Conservation (phyloP, 2,888 invertebrate genomes). For the Drosophila prostipennis region DNA sequence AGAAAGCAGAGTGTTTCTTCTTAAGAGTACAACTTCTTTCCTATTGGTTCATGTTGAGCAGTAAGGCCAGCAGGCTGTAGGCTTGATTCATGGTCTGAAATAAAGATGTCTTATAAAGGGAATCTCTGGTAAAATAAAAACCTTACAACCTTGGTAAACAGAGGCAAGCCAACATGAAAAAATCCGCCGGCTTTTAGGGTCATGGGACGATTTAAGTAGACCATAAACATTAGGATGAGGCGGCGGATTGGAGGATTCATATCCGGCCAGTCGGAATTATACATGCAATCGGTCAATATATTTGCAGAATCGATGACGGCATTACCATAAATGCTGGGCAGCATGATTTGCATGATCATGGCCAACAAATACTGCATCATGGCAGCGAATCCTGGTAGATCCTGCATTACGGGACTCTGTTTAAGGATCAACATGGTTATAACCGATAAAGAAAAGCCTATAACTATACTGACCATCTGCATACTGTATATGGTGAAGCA, state of each 20-base stretch:
- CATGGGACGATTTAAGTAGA: slow-evolving; percentile 54
- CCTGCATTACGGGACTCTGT: slow-evolving; percentile 27
- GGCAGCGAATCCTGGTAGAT: slow-evolving; percentile 16
- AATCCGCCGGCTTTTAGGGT: slow-evolving; percentile 43
- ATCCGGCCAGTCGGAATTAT: slow-evolving; percentile 47
- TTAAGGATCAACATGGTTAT: neutral
- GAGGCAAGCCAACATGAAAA: slow-evolving; percentile 41
- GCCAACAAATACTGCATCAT: slow-evolving; percentile 47
- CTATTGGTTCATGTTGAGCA: slow-evolving; percentile 54
- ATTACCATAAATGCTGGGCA: slow-evolving; percentile 59
- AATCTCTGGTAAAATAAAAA: neutral
- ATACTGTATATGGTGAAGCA: slow-evolving; percentile 58
- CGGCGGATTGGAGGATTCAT: slow-evolving; percentile 53
- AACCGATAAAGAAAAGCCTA: neutral
- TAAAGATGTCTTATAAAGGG: neutral
- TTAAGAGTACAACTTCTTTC: neutral
- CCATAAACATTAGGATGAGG: slow-evolving; percentile 39
- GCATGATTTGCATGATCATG: slow-evolving; percentile 54
- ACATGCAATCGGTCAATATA: slow-evolving; percentile 37
- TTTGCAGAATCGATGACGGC: slow-evolving; percentile 42
- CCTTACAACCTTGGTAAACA: slow-evolving; percentile 46
- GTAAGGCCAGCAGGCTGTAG: slow-evolving; percentile 59
- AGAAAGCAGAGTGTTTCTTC: neutral
- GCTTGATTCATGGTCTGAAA: slow-evolving; percentile 62
- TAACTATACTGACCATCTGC: slow-evolving; percentile 43